Evolutionary conservation across 2,888 invertebrate genomes (phyloP).

Genomic region (Kuschelorhynchus macadamiae): DNA sequence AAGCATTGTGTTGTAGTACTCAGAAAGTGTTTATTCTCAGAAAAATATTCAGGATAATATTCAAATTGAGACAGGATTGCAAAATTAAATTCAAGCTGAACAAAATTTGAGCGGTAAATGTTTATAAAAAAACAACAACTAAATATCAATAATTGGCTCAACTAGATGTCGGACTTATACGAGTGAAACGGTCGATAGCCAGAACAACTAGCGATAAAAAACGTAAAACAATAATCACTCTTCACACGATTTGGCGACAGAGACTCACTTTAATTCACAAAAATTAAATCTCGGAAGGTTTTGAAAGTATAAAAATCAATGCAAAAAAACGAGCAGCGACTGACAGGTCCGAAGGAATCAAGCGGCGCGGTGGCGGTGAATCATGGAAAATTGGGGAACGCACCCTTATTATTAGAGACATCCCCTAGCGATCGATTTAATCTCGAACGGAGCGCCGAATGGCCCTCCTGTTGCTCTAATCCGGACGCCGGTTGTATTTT

Average conservation of each 20-base stretch:
- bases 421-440: slow-evolving; percentile 20
- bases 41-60: too few relatives aligned
- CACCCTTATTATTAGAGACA: slow-evolving; percentile 9
- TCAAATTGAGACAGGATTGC: too few relatives aligned
- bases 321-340: slow-evolving; percentile 20
- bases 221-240: too few relatives aligned
- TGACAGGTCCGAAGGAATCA: slow-evolving; percentile 7
- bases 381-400: slow-evolving; percentile 26
- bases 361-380: slow-evolving; percentile 23
- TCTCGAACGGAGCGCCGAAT: slow-evolving; percentile 4
- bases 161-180: too few relatives aligned
- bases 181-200: too few relatives aligned
- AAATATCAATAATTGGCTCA: too few relatives aligned
- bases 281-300: slow-evolving; percentile 13
- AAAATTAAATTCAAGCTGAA: too few relatives aligned
- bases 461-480: slow-evolving; percentile 11
- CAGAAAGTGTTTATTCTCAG: too few relatives aligned
- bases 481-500: slow-evolving; percentile 11
- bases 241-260: neutral
- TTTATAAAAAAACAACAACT: too few relatives aligned
- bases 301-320: slow-evolving; percentile 24
- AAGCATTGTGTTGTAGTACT: slow-evolving; percentile 32
- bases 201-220: too few relatives aligned
- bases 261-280: slow-evolving; percentile 25
- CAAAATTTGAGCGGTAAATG: too few relatives aligned